phyloP scores from a whole-genome alignment of 2,888 invertebrate species.

The Tipula vernalis region DNA sequence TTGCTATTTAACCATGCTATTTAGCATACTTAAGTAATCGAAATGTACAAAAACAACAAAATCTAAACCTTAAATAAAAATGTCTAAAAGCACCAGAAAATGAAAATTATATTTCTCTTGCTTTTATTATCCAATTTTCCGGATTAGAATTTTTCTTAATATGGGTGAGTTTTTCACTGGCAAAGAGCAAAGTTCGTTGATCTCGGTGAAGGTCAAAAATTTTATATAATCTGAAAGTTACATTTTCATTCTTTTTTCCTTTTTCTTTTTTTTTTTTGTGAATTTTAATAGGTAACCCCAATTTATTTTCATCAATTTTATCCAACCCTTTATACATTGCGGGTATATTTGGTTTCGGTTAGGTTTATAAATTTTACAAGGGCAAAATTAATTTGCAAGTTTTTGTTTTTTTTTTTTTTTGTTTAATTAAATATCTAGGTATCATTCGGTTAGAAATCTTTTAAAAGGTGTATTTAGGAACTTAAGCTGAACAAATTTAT shows the following conservation, averaged over 20 bases:
- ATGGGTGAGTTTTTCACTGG: background rate
- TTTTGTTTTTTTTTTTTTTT: background rate
- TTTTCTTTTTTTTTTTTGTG: background rate
- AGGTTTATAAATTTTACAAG: background rate
- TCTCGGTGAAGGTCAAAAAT: background rate
- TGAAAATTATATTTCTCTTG: background rate
- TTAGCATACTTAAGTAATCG: background rate
- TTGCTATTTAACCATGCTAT: background rate
- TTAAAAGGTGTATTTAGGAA: background rate
- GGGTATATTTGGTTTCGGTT: background rate
- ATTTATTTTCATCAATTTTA: background rate
- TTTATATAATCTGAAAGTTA: background rate
- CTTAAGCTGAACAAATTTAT: background rate
- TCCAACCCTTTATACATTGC: background rate
- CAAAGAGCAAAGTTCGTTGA: background rate
- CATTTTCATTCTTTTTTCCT: background rate
- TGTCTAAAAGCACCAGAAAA: background rate
- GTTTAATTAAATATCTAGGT: background rate
- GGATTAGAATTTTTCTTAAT: background rate
- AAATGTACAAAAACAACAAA: background rate
- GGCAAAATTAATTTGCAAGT: background rate
- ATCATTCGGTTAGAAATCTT: background rate
- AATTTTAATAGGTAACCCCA: background rate
- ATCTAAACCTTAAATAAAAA: background rate
- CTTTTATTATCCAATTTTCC: background rate